These are phyloP conservation scores for Phyllotreta striolata DNA, from an alignment of 2,888 invertebrate genomes.

Conservation along the genomic window DNA sequence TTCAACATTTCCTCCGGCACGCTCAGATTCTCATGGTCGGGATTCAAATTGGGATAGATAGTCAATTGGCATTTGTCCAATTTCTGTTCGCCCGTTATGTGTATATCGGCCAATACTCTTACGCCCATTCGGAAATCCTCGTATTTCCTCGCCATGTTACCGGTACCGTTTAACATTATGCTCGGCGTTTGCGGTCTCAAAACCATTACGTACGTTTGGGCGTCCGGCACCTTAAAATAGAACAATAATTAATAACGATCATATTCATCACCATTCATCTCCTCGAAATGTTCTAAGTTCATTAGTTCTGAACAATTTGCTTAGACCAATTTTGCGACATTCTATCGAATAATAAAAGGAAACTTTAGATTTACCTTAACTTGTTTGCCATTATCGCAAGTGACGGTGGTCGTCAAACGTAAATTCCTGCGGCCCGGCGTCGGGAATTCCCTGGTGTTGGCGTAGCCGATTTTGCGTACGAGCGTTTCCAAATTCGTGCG, in stretches of 20 bases:
- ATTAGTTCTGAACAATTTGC: neutral
- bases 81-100: conserved; percentile 73
- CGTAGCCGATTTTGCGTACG: conserved; percentile 87
- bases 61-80: conserved; percentile 93
- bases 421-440: conserved; percentile 94
- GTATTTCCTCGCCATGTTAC: conserved; percentile 84
- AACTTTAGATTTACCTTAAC: conserved; percentile 60
- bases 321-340: neutral
- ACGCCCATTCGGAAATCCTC: conserved; percentile 87
- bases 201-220: conserved; percentile 88
- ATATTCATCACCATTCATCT: no score
- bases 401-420: conserved; percentile 79
- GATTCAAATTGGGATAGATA: conserved; percentile 93
- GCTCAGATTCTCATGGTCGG: conserved; percentile 90
- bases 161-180: conserved; percentile 82
- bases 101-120: conserved; percentile 85
- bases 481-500: conserved; percentile 88
- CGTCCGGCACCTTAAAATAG: conserved; percentile 73
- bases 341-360: neutral
- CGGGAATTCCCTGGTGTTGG: conserved; percentile 89
- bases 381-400: conserved; percentile 77
- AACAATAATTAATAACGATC: no score
- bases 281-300: no score
- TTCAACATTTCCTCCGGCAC: conserved; percentile 78
- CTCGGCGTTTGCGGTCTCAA: conserved; percentile 85